phyloP scores from a whole-genome alignment of 2,113 vertebrate species.

The Ptyas mucosa region DNA sequence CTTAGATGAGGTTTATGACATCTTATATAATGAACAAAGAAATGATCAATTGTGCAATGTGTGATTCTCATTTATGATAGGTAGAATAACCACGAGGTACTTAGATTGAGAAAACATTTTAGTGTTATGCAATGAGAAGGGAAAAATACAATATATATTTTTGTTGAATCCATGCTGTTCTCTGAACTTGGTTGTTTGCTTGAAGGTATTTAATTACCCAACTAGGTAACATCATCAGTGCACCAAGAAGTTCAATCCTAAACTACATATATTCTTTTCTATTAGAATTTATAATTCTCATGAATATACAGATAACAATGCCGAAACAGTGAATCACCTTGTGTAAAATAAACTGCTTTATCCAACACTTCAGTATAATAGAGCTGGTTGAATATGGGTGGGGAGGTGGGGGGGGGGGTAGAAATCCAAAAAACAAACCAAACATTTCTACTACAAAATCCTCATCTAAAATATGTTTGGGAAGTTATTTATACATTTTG shows the following conservation, averaged over 20 bases:
- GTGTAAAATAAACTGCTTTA: conserved; percentile 20
- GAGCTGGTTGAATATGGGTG: background rate
- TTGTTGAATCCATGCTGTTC: background rate
- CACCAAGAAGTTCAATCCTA: no score
- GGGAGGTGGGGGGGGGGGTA: background rate
- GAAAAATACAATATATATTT: background rate
- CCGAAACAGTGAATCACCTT: conserved; percentile 22
- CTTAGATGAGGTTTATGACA: background rate
- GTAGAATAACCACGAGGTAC: background rate
- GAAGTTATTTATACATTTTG: conserved; percentile 41
- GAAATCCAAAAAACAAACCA: background rate
- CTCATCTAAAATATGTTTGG: conserved; percentile 29
- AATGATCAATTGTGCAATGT: background rate
- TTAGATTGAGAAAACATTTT: background rate
- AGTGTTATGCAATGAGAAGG: background rate
- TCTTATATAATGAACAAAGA: background rate
- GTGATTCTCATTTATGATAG: fast-evolving
- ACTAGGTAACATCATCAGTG: no score
- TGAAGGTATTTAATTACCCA: no score
- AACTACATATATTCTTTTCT: no score
- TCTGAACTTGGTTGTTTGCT: no score
- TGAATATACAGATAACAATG: background rate
- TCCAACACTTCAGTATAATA: background rate
- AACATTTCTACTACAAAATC: conserved; percentile 19
- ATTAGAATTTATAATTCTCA: background rate